These are phyloP conservation scores for Scophthalmus maximus DNA, from an alignment of 2,113 vertebrate genomes.

Conservation along the genomic window DNA sequence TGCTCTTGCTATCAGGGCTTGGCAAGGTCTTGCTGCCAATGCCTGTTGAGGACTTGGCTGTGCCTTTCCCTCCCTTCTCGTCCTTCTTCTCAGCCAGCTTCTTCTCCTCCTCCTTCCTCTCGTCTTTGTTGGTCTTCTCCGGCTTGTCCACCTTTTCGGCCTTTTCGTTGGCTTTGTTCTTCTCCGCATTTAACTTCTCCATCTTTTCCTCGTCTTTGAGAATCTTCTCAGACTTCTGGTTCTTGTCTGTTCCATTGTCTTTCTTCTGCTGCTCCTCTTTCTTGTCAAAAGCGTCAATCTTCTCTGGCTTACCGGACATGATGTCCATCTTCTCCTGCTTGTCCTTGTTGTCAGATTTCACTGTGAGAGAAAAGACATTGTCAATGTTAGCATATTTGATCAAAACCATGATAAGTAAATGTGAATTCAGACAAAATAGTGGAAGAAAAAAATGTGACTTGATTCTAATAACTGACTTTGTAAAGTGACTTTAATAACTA, in stretches of 20 bases:
- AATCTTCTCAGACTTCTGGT: conserved; percentile 72
- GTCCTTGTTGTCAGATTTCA: conserved; percentile 79
- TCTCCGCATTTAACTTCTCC: conserved; percentile 70
- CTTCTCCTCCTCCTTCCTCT: conserved; percentile 77
- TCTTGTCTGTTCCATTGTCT: conserved; percentile 66
- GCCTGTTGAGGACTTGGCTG: conserved; percentile 74
- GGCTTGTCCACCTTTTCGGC: conserved; percentile 77
- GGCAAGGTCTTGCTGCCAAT: conserved; percentile 86
- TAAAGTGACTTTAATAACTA: too few species aligned
- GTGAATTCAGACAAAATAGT: background rate
- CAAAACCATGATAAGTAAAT: background rate
- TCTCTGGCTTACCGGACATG: conserved; percentile 59
- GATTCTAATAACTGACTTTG: too few species aligned
- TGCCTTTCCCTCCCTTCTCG: conserved; percentile 73
- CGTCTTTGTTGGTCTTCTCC: conserved; percentile 79
- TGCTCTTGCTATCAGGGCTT: conserved; percentile 89
- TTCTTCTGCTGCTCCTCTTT: conserved; percentile 71
- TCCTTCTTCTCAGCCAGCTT: conserved; percentile 74
- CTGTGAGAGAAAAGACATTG: conserved; percentile 50
- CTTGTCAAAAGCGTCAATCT: conserved; percentile 57
- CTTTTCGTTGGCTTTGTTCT: conserved; percentile 72
- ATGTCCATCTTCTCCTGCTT: conserved; percentile 73
- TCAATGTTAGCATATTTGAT: conserved; percentile 12
- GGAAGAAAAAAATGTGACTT: too few species aligned
- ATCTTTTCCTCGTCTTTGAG: conserved; percentile 75